Evolutionary conservation across 2,888 invertebrate genomes (phyloP).

Genomic region (Plebejus melissa): DNA sequence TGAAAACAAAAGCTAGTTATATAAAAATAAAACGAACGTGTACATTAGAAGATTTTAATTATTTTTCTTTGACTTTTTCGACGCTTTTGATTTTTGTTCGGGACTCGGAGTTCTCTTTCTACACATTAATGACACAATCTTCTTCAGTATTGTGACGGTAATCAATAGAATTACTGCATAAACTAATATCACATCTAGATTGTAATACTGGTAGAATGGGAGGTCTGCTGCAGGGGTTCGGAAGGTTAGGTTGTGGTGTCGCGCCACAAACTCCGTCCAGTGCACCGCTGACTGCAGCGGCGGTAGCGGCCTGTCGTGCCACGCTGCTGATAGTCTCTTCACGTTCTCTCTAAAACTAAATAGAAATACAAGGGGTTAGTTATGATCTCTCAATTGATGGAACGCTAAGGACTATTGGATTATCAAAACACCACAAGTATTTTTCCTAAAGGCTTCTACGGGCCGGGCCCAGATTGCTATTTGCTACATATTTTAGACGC

Average conservation of each 20-base stretch:
- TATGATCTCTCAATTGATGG: neutral
- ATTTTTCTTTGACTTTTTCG: constrained; percentile 39
- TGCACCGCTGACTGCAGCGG: constrained; percentile 80
- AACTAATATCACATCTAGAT: constrained; percentile 53
- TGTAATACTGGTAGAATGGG: constrained; percentile 73
- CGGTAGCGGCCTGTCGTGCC: constrained; percentile 79
- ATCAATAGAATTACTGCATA: constrained; percentile 37
- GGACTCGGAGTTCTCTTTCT: constrained; percentile 30
- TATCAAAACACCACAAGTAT: neutral
- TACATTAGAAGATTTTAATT: constrained; percentile 28
- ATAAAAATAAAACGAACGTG: neutral
- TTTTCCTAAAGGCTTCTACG: neutral
- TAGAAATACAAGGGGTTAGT: neutral
- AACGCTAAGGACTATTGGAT: neutral
- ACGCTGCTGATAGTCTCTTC: constrained; percentile 70
- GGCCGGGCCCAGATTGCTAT: no score
- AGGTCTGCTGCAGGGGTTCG: constrained; percentile 75
- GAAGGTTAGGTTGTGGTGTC: constrained; percentile 68
- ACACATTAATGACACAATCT: constrained; percentile 36
- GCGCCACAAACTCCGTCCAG: constrained; percentile 82
- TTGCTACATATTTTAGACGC: no score
- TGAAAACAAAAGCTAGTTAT: neutral
- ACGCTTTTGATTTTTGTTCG: constrained; percentile 31
- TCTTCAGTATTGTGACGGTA: constrained; percentile 37
- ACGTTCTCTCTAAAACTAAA: constrained; percentile 66